These are phyloP conservation scores for Autographa gamma DNA, from an alignment of 2,888 invertebrate genomes.

Conservation along the genomic window DNA sequence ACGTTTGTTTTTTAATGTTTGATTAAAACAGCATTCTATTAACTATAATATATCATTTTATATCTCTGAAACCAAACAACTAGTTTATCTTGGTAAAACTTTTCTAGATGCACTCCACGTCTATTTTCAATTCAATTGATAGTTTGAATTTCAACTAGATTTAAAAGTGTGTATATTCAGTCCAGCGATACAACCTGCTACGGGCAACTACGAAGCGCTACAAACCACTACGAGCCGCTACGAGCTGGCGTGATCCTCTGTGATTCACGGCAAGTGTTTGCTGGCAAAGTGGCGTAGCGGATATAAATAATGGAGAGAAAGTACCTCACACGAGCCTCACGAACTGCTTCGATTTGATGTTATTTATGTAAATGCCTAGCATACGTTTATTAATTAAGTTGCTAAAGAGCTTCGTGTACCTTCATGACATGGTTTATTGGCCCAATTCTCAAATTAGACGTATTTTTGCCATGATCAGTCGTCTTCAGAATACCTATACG, in stretches of 20 bases:
- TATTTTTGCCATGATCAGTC: too few species aligned
- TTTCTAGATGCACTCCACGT: not conserved
- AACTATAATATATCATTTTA: too few species aligned
- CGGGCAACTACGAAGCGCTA: not conserved
- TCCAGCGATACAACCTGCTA: not conserved
- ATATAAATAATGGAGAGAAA: slow-evolving; percentile 25
- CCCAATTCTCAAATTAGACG: too few species aligned
- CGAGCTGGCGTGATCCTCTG: slow-evolving; percentile 10
- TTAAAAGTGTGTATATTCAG: slow-evolving; percentile 10
- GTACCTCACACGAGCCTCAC: slow-evolving; percentile 13
- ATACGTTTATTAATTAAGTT: too few species aligned
- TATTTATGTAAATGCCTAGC: too few species aligned
- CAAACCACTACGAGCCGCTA: not conserved
- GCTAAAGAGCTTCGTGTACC: too few species aligned
- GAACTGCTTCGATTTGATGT: not conserved
- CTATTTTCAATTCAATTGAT: slow-evolving; percentile 6
- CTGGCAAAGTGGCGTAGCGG: slow-evolving; percentile 12
- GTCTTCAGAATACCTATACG: too few species aligned
- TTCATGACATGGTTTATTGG: too few species aligned
- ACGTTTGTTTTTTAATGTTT: too few species aligned
- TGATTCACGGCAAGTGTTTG: slow-evolving; percentile 28
- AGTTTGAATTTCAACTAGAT: slow-evolving; percentile 5
- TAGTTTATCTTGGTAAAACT: not conserved
- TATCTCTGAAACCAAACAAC: not conserved
- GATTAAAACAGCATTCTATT: too few species aligned